Evolutionary conservation across 2,113 vertebrate genomes (phyloP).

Genomic region (Gopherus flavomarginatus): DNA sequence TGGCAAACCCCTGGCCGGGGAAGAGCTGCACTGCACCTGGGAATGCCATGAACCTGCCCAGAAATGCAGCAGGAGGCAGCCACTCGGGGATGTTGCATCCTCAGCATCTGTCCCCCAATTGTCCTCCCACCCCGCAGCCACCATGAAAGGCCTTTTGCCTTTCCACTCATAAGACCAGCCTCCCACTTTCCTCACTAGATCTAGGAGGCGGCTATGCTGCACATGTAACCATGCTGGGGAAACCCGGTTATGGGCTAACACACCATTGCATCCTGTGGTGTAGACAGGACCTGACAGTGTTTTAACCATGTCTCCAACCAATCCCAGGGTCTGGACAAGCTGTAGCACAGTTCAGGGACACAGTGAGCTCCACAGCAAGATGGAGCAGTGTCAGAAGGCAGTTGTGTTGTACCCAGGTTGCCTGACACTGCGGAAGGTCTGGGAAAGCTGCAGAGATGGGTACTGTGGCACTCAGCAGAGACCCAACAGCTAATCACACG

Average conservation of each 20-base stretch:
- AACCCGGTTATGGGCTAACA: neutral
- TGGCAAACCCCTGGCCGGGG: neutral
- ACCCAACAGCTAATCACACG: neutral
- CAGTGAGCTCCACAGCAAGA: neutral
- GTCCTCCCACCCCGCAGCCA: neutral
- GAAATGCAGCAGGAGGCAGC: neutral
- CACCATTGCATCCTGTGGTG: neutral
- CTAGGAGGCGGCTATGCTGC: too few relatives aligned
- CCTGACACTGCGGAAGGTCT: neutral
- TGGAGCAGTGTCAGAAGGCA: neutral
- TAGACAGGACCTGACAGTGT: neutral
- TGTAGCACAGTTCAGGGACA: neutral
- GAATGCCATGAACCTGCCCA: neutral
- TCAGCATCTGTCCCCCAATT: neutral
- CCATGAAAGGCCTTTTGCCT: neutral
- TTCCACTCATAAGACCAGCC: neutral
- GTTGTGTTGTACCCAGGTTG: too few relatives aligned
- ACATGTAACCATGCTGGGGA: too few relatives aligned
- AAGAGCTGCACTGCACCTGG: neutral
- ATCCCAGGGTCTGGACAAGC: neutral
- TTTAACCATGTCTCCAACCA: neutral
- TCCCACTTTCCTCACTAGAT: neutral
- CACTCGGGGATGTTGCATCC: neutral
- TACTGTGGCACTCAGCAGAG: neutral
- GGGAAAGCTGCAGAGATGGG: neutral